These are phyloP conservation scores for Calephelis nemesis DNA, from an alignment of 1,140 invertebrate species.

Conservation along the genomic window DNA sequence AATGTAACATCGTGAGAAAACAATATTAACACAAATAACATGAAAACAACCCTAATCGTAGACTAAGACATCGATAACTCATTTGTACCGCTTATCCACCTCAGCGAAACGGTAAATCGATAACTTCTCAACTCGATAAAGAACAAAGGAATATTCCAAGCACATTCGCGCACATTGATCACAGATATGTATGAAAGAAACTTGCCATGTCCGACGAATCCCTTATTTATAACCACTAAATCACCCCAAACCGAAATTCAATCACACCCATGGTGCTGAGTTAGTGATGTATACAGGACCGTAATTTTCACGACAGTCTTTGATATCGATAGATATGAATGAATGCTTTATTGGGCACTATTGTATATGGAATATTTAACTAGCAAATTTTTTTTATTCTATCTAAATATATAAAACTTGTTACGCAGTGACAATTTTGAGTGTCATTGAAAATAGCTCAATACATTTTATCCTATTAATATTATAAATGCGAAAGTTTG, in stretches of 20 bases:
- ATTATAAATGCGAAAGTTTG: too few species aligned
- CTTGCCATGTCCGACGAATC: constrained; percentile 15
- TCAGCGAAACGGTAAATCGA: neutral
- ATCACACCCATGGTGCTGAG: constrained; percentile 11
- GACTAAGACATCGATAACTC: neutral
- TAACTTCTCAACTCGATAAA: neutral
- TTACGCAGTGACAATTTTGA: too few species aligned
- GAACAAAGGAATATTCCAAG: constrained; percentile 18
- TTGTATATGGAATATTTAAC: too few species aligned
- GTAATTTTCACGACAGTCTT: neutral
- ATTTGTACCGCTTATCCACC: neutral
- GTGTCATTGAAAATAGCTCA: too few species aligned
- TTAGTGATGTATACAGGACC: constrained; percentile 4
- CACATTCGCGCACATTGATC: constrained; percentile 15
- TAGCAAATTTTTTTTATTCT: too few species aligned
- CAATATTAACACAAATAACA: neutral
- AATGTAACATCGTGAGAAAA: neutral
- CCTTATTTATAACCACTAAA: constrained; percentile 18
- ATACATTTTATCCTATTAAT: too few species aligned
- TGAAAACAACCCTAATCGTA: neutral
- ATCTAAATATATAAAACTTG: too few species aligned
- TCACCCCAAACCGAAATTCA: constrained; percentile 15
- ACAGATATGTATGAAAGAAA: constrained; percentile 17
- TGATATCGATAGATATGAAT: neutral
- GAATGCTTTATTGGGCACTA: too few species aligned